Conservation (phyloP, 2,888 invertebrate species). For the Diadromus collaris region DNA sequence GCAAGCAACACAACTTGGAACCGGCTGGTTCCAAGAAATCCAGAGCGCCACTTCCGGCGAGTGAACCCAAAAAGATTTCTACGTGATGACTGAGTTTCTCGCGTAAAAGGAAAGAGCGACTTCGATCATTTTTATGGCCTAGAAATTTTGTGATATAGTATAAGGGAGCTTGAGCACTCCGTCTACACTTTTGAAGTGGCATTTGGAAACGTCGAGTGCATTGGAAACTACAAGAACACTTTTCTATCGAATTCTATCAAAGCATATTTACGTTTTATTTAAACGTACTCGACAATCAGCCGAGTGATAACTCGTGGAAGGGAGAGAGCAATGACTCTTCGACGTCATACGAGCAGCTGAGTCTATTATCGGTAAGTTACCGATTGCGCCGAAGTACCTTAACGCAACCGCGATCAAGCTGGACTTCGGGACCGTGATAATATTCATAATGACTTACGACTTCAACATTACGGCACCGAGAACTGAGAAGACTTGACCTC, state of each 20-base stretch:
- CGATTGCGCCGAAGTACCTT: not conserved
- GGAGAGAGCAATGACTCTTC: not conserved
- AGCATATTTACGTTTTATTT: too few species aligned
- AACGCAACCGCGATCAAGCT: not conserved
- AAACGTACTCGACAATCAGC: not conserved
- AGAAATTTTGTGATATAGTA: constrained; percentile 2
- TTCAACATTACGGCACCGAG: not conserved
- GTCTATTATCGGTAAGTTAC: constrained; percentile 1
- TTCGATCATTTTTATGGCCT: not conserved
- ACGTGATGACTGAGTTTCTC: not conserved
- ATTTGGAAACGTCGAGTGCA: too few species aligned
- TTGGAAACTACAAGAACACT: not conserved
- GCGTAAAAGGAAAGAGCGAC: not conserved
- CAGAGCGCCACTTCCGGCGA: not conserved
- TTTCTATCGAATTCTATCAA: too few species aligned
- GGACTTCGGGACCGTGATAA: constrained; percentile 11
- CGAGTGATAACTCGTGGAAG: not conserved
- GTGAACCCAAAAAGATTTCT: not conserved
- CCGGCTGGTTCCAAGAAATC: not conserved
- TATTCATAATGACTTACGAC: not conserved
- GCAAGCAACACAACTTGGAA: constrained; percentile 1
- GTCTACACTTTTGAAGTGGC: not conserved
- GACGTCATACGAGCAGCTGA: not conserved
- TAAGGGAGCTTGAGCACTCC: not conserved
- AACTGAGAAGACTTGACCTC: not conserved